Base-by-base conservation (phyloP, 2,888 invertebrate genomes). In the Polydrusus tereticollis region DNA sequence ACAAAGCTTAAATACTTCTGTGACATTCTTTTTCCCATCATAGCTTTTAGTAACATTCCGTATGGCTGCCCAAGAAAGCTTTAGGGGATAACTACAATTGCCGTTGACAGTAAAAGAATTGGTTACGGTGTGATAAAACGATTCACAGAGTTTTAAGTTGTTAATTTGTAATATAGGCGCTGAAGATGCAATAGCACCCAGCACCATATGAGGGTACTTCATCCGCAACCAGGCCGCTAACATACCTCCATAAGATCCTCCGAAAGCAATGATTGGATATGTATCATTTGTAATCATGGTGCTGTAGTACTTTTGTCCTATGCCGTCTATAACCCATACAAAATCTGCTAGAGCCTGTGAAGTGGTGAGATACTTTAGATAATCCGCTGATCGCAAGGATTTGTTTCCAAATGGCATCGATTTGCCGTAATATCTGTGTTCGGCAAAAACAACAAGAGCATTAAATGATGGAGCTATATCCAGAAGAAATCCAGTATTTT, bases 161-260 rank as follows among this genome's bases (percentile, higher is more conserved):
- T 90, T 87, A 85, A 95, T 98, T 87, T 94, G 95, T 85, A 93
- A 91, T 78, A 97, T 90, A 0, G 96, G 99, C 0, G 97, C 99
- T 20, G 96, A 98, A 0, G 95, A 92, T 2, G 99, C 97, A 73
- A 99, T 90, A 0, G 98, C 93, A 0, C 98, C 98, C 33, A 89
- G 86, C 7, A 97, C 91, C 18, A 95, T 82, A 82, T 96, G 94
- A 0, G 98, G 98, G 86, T 98, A 99, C 86, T 98, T 99, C 86
- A 97, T 93, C 38, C 99, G 90, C 81, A 99, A 90, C 94, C 98
- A 99, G 0, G 98, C 95, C 0, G 98, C 90, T 43, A 99, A 86
- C 99, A 99, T 99, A 14, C 99, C 99, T 0, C 99, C 99, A 83
- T 99, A 99, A 0, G 97, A 98, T 0, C 98, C 92, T 71, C 92